A percentile compares a stretch with the other conserved stretches of the same genome.
phyloP scores from a whole-genome alignment of 2,888 invertebrate species.

The Apomyelois bistriatella region DNA sequence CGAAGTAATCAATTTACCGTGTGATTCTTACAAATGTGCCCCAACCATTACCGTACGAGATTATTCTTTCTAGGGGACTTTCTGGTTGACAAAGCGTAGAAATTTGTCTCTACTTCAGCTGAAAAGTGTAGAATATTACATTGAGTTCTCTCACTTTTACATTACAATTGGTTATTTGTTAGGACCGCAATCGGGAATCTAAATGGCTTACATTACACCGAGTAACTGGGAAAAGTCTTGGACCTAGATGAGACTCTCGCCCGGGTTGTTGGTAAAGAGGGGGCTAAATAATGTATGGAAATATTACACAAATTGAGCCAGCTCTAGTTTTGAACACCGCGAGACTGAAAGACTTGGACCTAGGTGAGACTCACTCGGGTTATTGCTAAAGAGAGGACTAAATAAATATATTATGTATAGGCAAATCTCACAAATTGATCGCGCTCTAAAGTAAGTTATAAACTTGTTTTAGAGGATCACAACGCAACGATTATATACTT shows the following conservation, averaged over 20 bases:
- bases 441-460: too few species aligned
- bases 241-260: neutral
- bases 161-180: conserved; percentile 9
- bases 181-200: neutral
- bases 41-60: neutral
- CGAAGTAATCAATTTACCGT: too few species aligned
- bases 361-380: too few species aligned
- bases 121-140: neutral
- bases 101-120: neutral
- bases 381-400: too few species aligned
- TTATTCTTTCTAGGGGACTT: neutral
- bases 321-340: too few species aligned
- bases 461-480: too few species aligned
- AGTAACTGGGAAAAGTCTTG: neutral
- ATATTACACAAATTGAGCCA: too few species aligned
- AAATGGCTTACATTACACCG: neutral
- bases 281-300: neutral
- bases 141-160: neutral
- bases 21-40: too few species aligned
- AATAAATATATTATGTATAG: too few species aligned
- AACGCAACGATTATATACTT: too few species aligned
- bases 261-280: neutral
- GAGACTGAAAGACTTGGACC: too few species aligned
- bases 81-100: neutral
- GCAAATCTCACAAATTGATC: too few species aligned